These are phyloP conservation scores for Knipowitschia caucasica DNA, from an alignment of 2,797 vertebrate species.

Conservation along the genomic window DNA sequence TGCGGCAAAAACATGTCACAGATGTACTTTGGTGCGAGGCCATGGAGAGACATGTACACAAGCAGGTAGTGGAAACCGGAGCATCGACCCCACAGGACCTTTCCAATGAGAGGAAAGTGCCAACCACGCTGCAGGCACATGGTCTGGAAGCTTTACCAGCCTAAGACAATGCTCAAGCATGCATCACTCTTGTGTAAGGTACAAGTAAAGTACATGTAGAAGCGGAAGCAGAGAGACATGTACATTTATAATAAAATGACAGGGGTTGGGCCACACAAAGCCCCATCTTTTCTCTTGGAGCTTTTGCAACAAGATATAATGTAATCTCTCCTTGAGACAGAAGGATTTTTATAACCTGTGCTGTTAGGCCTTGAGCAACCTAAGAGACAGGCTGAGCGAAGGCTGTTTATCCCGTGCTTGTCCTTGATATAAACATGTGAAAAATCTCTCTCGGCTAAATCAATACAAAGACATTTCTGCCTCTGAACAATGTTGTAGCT, in stretches of 20 bases:
- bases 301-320: constrained; percentile 73
- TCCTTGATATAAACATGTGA: constrained; percentile 78
- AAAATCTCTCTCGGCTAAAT: constrained; percentile 70
- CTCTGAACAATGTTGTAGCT: constrained; percentile 61
- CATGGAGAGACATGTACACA: no score
- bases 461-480: constrained; percentile 71
- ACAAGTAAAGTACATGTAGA: not conserved
- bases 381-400: constrained; percentile 68
- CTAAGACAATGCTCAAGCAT: no score
- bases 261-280: constrained; percentile 31
- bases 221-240: constrained; percentile 22
- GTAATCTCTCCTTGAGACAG: constrained; percentile 75
- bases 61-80: no score
- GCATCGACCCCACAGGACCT: no score
- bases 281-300: constrained; percentile 57
- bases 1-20: no score
- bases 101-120: no score
- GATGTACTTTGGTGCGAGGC: no score
- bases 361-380: constrained; percentile 68
- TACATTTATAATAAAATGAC: constrained; percentile 41
- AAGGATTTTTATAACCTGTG: constrained; percentile 70
- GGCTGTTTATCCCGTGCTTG: constrained; percentile 67
- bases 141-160: no score
- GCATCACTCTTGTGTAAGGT: no score
- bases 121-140: no score